Evolutionary conservation across 2,113 vertebrate species (phyloP).

Genomic region (Ammodytes marinus): DNA sequence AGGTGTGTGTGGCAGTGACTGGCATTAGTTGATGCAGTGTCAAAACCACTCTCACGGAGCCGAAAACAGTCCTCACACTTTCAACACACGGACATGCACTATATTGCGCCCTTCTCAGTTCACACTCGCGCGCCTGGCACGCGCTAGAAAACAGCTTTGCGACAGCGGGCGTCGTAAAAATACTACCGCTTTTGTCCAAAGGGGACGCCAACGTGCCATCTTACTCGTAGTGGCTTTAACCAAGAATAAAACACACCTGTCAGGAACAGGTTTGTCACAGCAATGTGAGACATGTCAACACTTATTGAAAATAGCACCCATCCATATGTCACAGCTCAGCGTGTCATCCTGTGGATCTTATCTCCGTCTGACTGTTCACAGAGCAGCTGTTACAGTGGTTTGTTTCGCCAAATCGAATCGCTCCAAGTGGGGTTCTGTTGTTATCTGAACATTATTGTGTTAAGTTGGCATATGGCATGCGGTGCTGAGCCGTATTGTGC

Average conservation of each 20-base stretch:
- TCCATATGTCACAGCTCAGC: constrained; percentile 69
- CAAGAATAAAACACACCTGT: constrained; percentile 63
- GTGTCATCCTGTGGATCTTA: constrained; percentile 52
- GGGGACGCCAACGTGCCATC: too few species aligned
- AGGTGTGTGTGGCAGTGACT: too few species aligned
- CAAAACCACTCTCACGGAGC: too few species aligned
- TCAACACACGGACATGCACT: too few species aligned
- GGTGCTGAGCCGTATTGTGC: constrained; percentile 55
- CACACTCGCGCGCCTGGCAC: too few species aligned
- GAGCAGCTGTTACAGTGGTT: constrained; percentile 64
- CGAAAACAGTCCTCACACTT: too few species aligned
- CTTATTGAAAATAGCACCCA: constrained; percentile 63
- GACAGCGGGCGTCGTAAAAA: too few species aligned
- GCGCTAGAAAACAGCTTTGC: too few species aligned
- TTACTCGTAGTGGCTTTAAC: too few species aligned
- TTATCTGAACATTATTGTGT: constrained; percentile 67
- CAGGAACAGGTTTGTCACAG: constrained; percentile 42
- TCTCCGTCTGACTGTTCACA: constrained; percentile 32
- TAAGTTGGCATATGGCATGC: constrained; percentile 66
- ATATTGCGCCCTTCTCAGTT: too few species aligned
- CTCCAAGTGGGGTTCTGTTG: constrained; percentile 60
- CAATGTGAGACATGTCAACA: constrained; percentile 49
- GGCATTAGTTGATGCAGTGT: too few species aligned
- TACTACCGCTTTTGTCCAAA: too few species aligned
- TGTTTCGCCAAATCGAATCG: constrained; percentile 37